These are phyloP conservation scores for Oasisia sp. DNA, from an alignment of 2,888 invertebrate species.

Conservation along the genomic window DNA sequence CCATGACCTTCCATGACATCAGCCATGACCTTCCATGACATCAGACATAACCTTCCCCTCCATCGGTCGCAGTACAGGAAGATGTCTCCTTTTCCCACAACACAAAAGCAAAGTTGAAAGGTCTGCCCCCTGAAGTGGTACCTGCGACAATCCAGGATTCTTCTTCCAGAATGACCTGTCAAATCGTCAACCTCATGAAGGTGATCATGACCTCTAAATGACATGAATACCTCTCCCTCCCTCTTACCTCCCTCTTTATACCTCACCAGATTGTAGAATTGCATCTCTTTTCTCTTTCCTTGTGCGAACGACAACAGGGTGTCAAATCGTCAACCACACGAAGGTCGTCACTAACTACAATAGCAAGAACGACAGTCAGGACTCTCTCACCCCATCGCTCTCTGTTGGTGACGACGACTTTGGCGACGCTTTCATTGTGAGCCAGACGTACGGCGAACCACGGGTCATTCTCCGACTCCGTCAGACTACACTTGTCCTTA, in stretches of 20 bases:
- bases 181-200: neutral
- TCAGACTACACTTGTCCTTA: neutral
- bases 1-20: too few species aligned
- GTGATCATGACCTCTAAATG: neutral
- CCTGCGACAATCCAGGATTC: too few species aligned
- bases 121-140: too few species aligned
- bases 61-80: too few species aligned
- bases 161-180: too few species aligned
- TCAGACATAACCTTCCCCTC: too few species aligned
- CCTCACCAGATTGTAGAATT: too few species aligned
- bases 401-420: neutral
- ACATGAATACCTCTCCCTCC: too few species aligned
- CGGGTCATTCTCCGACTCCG: neutral
- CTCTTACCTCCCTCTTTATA: too few species aligned
- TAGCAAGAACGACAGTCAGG: neutral
- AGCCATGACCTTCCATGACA: too few species aligned
- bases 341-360: neutral
- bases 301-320: neutral
- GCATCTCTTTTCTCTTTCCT: neutral
- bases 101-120: too few species aligned
- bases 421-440: neutral
- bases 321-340: neutral
- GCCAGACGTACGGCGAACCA: neutral
- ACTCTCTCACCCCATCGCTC: neutral
- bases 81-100: too few species aligned